phyloP scores from a whole-genome alignment of 2,797 vertebrate species.

The Girardinus metallicus region DNA sequence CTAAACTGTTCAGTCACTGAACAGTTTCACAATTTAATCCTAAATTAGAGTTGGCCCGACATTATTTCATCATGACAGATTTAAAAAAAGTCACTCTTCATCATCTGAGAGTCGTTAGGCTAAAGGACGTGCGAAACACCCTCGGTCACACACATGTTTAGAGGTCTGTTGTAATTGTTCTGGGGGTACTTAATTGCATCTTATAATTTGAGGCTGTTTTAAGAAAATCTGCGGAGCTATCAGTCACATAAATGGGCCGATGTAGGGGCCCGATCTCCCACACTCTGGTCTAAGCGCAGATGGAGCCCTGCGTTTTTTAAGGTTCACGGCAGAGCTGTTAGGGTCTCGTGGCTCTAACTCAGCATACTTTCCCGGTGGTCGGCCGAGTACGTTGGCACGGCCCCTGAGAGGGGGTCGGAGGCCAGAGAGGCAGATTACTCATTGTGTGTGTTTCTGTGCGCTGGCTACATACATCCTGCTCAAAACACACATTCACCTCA shows the following conservation, averaged over 20 bases:
- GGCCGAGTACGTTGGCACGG: conserved; percentile 51
- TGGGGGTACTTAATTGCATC: conserved; percentile 63
- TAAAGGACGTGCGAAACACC: conserved; percentile 42
- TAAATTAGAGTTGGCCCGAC: conserved; percentile 12
- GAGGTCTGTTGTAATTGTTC: conserved; percentile 63
- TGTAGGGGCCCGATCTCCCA: conserved; percentile 53
- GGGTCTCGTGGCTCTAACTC: conserved; percentile 49
- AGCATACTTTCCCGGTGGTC: conserved; percentile 64
- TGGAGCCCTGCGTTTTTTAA: conserved; percentile 52
- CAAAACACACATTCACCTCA: conserved; percentile 52
- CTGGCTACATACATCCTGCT: conserved; percentile 52
- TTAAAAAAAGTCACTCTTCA: conserved; percentile 47
- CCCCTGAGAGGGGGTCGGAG: conserved; percentile 16
- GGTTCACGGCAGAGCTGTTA: conserved; percentile 46
- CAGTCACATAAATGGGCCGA: conserved; percentile 72
- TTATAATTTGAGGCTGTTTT: conserved; percentile 78
- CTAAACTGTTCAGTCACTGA: conserved; percentile 30
- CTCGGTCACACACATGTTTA: conserved; percentile 38
- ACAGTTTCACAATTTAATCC: conserved; percentile 45
- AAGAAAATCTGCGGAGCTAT: conserved; percentile 73
- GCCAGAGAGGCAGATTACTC: conserved; percentile 57
- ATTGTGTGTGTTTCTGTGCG: conserved; percentile 36
- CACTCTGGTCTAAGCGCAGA: conserved; percentile 31
- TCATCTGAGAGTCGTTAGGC: conserved; percentile 42
- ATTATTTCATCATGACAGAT: conserved; percentile 36